These are phyloP conservation scores for Strigamia transsilvanica DNA, from an alignment of 2,888 invertebrate species.

Conservation along the genomic window DNA sequence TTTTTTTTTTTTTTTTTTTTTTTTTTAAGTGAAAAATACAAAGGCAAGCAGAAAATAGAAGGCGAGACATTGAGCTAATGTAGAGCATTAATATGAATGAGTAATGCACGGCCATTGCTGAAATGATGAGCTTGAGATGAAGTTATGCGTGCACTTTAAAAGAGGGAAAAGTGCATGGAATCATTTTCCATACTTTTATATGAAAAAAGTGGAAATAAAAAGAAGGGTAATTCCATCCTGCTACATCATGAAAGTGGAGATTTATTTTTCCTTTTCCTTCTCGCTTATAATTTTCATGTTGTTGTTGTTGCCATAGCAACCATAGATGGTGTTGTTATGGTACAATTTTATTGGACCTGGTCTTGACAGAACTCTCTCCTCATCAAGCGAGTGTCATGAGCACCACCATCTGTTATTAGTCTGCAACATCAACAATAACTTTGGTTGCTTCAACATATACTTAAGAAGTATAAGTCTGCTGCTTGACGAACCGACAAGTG, in stretches of 20 bases:
- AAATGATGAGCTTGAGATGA: conserved; percentile 23
- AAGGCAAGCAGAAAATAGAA: too few species aligned
- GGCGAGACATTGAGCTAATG: not conserved
- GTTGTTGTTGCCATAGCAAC: conserved; percentile 4
- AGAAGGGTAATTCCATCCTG: conserved; percentile 15
- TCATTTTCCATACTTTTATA: conserved; percentile 25
- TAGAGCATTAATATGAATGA: conserved; percentile 13
- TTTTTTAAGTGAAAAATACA: too few species aligned
- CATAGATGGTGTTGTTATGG: not conserved
- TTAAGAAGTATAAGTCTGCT: conserved; percentile 21
- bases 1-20: too few species aligned
- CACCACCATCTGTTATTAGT: conserved; percentile 30
- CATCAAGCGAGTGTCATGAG: conserved; percentile 30
- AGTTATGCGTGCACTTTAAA: conserved; percentile 28
- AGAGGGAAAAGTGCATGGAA: conserved; percentile 23
- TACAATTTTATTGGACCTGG: conserved; percentile 12
- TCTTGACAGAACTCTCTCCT: conserved; percentile 8
- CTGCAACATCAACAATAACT: conserved; percentile 30
- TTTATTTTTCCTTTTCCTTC: conserved; percentile 13
- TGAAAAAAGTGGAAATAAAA: conserved; percentile 26
- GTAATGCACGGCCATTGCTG: conserved; percentile 11
- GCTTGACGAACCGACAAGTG: conserved; percentile 21
- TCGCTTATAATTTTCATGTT: conserved; percentile 12
- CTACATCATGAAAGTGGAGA: conserved; percentile 20
- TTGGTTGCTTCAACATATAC: conserved; percentile 17